Percentiles rank a stretch among this genome's conserved stretches.
These are phyloP conservation scores for Caenorhabditis imperialis DNA, from an alignment of 2,888 invertebrate species.

Conservation along the genomic window DNA sequence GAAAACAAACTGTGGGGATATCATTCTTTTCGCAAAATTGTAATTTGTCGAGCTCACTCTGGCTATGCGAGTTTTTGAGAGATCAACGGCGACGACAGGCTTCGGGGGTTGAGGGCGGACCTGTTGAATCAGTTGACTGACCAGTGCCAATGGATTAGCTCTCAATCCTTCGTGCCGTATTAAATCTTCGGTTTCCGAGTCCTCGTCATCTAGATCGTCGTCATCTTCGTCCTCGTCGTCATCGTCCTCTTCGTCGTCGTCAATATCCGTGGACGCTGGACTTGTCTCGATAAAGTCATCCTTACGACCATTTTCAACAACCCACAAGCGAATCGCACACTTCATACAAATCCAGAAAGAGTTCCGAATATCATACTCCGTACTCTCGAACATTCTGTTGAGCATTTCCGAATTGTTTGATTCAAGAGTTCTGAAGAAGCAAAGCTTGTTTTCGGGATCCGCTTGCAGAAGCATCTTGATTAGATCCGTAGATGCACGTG, in stretches of 20 bases:
- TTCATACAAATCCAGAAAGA: constrained; percentile 46
- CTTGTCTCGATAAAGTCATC: constrained; percentile 37
- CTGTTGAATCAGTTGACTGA: constrained; percentile 19
- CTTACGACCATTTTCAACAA: constrained; percentile 22
- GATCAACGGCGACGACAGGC: constrained; percentile 19
- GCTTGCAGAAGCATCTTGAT: constrained; percentile 22
- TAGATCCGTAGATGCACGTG: constrained; percentile 33
- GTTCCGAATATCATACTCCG: constrained; percentile 39
- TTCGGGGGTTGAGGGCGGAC: constrained; percentile 21
- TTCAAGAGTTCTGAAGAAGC: constrained; percentile 26
- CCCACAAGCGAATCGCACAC: constrained; percentile 40
- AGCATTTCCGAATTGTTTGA: constrained; percentile 38
- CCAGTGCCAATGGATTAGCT: constrained; percentile 17
- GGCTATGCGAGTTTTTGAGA: constrained; percentile 33
- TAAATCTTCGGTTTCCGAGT: constrained; percentile 43
- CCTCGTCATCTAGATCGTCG: constrained; percentile 43
- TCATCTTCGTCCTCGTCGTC: constrained; percentile 42
- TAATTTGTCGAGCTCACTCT: constrained; percentile 9
- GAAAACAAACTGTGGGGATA: constrained; percentile 1
- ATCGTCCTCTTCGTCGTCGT: constrained; percentile 43
- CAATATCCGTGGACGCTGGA: constrained; percentile 39
- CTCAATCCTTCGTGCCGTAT: constrained; percentile 28
- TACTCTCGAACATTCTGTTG: constrained; percentile 30
- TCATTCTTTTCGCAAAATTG: not conserved
- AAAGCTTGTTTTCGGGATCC: constrained; percentile 27